phyloP scores from a whole-genome alignment of 2,797 vertebrate genomes.

The Gorsachius magnificus region DNA sequence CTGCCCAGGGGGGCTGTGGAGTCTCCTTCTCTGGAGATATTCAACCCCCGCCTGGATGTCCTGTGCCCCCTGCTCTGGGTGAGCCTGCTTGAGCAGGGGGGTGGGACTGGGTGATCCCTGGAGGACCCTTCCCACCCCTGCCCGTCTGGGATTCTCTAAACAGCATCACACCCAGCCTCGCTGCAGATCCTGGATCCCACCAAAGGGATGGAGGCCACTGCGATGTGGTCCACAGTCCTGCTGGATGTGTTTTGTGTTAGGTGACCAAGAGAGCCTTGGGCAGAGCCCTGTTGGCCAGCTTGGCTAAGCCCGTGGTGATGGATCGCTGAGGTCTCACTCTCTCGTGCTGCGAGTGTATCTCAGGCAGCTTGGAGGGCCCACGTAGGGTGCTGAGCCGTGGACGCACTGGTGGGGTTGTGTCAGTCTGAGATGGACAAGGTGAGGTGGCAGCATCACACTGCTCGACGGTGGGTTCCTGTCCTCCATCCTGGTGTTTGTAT shows the following conservation, averaged over 20 bases:
- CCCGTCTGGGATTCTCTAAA: not conserved
- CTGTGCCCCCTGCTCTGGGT: no score
- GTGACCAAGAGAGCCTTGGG: not conserved
- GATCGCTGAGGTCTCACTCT: not conserved
- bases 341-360: not conserved
- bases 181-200: not conserved
- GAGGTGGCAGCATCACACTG: not conserved
- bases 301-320: not conserved
- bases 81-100: no score
- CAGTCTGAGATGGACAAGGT: not conserved
- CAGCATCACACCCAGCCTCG: not conserved
- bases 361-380: not conserved
- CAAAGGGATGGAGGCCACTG: fast-evolving
- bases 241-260: not conserved
- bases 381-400: fast-evolving
- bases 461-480: not conserved
- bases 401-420: not conserved
- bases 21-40: no score
- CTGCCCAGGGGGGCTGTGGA: no score
- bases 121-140: no score
- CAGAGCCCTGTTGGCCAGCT: not conserved
- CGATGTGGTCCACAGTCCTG: not conserved
- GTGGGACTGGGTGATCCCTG: no score
- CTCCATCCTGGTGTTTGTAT: not conserved
- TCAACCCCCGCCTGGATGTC: no score